Evolutionary conservation across 92 coral and sea anemone species (phyloP), one percentile per base, ranked within the genome.

Genomic region (Chrysogorgia sp.): DNA sequence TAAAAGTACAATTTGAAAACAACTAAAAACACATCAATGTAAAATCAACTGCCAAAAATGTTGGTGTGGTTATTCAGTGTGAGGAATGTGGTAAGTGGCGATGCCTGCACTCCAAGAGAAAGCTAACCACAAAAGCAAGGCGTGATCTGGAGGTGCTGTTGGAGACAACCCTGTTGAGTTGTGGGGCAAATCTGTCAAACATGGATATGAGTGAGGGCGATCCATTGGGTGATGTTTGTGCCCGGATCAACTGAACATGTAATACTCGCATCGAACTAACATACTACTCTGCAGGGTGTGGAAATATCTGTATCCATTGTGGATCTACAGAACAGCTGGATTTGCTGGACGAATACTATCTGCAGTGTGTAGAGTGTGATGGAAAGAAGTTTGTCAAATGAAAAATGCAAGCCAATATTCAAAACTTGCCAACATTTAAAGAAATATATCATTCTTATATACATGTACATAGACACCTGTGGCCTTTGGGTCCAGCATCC

Each of bases 51-150:
- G 82, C 82, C 65, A 76, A 67, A 70, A 75, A 75, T 58, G 55
- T 56, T 20, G 72, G 82, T 21, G 50, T 55, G 21, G 67, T 35
- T 53, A 55, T 76, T 40, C 82, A 76, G 71, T 76, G 82, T 58
- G 58, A 76, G 31, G 74, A 77, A 20, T 77, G 82, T 45, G 82
- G 63, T 41, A 77, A 77, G 74, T 77, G 75, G 75, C 63, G 82
- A 23, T 77, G 67, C 61, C 37, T 77, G 74, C 68, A 77, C 40
- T 72, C 62, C 10, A 37, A 77, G 56, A 77, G 62, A 57, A 77
- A 47, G 50, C 52, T 65, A 13, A 0, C 50, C 1, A 34, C 33
- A 50, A 65, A 65, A 34, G 7, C 61, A 34, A 4, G 84, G 5
- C 52, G n/a, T 10, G 64, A 63, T 48, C 74, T 64, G 4, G 66